Base-by-base conservation (phyloP, 2,888 invertebrate genomes). In the Pterostichus niger region DNA sequence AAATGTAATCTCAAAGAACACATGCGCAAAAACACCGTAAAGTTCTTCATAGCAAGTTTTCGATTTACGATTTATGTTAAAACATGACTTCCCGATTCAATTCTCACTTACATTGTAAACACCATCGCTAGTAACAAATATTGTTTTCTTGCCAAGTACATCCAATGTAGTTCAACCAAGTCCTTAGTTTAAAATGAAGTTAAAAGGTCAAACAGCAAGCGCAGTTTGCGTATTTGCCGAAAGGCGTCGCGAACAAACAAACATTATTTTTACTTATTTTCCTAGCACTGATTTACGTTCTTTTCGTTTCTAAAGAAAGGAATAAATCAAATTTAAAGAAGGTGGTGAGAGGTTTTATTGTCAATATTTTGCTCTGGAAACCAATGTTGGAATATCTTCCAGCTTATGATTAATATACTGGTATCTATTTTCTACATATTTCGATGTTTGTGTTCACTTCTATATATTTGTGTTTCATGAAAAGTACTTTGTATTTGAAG, bases 251-350 rank as follows among this genome's bases (percentile, higher is more conserved):
- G 17, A 9, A 13, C 68, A 71, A 71, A 71, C 68, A 71, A 71
- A 71, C 44, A 44, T 5, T 81, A 81, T 73, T 73, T 73, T 71
- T 81, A 71, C 71, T 81, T 81, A 81, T 81, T 81, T 71, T 44
- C 40, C 54, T 75, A 9, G 31, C 61, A 24, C 71, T 81, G 81
- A 81, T 81, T 81, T 81, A 81, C 73, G 56, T 71, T 40, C 56
- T 81, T 61, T 33, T 17, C 71, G 71, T 73, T 78, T 24, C 54
- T 24, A 61, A 54, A 81, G 71, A 24, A 54, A 54, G 17, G 33
- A 52, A 81, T 81, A 81, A 81, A 81, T 81, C 81, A 81, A 81
- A 81, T 68, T 40, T 46, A 73, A 52, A 81, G 46, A 24, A 78
- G 56, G 44, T 59, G 78, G 31, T 24, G 80, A 44, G 31, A 44